A percentile compares a stretch with the other conserved stretches of the same genome.
phyloP scores from a whole-genome alignment of 1,140 invertebrate genomes.

The Muscidifurax raptorellus region DNA sequence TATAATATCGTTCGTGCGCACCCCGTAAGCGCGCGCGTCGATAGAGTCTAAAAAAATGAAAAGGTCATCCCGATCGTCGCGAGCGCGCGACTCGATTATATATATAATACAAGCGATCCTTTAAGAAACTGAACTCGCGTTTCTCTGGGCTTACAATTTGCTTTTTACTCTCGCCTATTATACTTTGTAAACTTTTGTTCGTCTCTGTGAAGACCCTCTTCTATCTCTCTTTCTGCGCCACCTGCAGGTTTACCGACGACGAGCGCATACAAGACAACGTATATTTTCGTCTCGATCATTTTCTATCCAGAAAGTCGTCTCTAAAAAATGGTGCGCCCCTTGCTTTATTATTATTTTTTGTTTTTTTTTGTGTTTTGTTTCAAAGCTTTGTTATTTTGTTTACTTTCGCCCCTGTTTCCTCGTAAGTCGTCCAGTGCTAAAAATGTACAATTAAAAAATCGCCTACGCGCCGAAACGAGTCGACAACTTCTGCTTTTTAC shows the following conservation, averaged over 20 bases:
- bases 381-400: not conserved
- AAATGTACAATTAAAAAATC: conserved; percentile 49
- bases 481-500: conserved; percentile 12
- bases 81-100: not conserved
- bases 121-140: not conserved
- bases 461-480: conserved; percentile 30
- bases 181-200: not conserved
- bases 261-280: conserved; percentile 27
- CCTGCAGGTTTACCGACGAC: not conserved
- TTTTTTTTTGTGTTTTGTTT: not conserved
- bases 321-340: conserved; percentile 1
- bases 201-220: too few relatives aligned
- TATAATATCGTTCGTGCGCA: not conserved
- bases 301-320: not conserved
- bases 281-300: not conserved
- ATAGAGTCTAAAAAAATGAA: conserved; percentile 34
- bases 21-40: not conserved
- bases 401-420: conserved; percentile 25
- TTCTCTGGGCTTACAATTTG: not conserved
- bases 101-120: not conserved
- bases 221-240: not conserved
- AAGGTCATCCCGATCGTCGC: conserved; percentile 6
- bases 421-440: conserved; percentile 34
- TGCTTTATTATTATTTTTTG: not conserved
- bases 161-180: not conserved